These are phyloP conservation scores for Augiades crinisus DNA, from an alignment of 2,888 invertebrate genomes.

Conservation along the genomic window DNA sequence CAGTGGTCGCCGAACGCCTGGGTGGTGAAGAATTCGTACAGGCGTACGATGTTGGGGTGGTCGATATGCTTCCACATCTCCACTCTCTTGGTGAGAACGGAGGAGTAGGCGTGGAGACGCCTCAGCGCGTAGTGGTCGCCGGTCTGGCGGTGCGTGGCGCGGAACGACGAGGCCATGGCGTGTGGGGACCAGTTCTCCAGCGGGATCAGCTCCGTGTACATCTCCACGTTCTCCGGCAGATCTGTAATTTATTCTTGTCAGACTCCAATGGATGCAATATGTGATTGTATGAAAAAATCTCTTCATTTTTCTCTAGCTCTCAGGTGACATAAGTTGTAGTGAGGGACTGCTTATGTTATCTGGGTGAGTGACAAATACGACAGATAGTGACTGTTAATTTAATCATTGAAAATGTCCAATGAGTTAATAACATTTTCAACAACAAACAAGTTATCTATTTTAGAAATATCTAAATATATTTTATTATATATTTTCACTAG, in stretches of 20 bases:
- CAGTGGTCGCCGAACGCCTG: constrained; percentile 98
- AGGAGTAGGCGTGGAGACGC: constrained; percentile 91
- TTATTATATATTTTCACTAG: no score
- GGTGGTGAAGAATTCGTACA: constrained; percentile 96
- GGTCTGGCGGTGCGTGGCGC: constrained; percentile 93
- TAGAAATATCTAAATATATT: no score
- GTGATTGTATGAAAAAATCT: no score
- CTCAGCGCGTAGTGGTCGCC: constrained; percentile 93
- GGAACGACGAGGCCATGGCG: constrained; percentile 93
- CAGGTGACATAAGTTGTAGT: no score
- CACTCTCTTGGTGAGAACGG: constrained; percentile 92
- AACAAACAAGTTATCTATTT: no score
- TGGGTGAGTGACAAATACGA: no score
- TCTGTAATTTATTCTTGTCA: constrained; percentile 71
- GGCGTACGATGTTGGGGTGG: constrained; percentile 96
- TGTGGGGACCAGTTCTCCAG: constrained; percentile 86
- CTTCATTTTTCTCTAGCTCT: no score
- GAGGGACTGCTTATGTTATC: no score
- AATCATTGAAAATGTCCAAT: no score
- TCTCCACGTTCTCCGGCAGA: constrained; percentile 93
- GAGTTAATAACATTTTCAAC: no score
- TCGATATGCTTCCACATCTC: constrained; percentile 97
- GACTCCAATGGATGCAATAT: no score
- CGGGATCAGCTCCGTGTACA: constrained; percentile 93
- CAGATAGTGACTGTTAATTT: no score